These are phyloP conservation scores for Notodonta dromedarius DNA, from an alignment of 2,888 invertebrate species.

Conservation along the genomic window DNA sequence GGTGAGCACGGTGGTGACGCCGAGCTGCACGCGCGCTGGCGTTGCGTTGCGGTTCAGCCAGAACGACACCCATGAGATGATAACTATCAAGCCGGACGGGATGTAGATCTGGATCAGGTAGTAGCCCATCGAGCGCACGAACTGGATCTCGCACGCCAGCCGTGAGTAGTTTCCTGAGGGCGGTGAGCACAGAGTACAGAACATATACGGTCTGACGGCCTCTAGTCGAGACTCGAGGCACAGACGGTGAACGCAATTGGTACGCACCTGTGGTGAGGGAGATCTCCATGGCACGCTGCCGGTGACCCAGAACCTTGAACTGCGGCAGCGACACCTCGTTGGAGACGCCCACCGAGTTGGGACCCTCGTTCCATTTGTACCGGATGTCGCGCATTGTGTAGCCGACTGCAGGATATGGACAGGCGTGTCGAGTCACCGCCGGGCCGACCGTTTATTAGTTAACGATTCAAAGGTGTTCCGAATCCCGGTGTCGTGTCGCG, in stretches of 20 bases:
- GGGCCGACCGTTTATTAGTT: constrained; percentile 46
- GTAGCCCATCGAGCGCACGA: constrained; percentile 98
- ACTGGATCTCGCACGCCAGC: constrained; percentile 96
- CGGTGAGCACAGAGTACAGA: neutral
- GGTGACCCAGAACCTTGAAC: constrained; percentile 97
- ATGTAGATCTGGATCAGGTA: constrained; percentile 98
- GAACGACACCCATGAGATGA: constrained; percentile 97
- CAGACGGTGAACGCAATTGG: constrained; percentile 1
- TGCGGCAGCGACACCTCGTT: constrained; percentile 97
- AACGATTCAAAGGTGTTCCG: constrained; percentile 37
- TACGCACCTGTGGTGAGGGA: constrained; percentile 94
- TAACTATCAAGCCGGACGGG: constrained; percentile 97
- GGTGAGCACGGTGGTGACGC: constrained; percentile 97
- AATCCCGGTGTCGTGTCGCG: constrained; percentile 20
- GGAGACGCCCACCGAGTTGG: constrained; percentile 95
- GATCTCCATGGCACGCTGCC: constrained; percentile 96
- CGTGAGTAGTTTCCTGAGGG: constrained; percentile 95
- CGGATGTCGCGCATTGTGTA: constrained; percentile 98
- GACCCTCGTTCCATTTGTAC: constrained; percentile 97
- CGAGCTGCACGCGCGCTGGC: constrained; percentile 95
- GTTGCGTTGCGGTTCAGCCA: constrained; percentile 97
- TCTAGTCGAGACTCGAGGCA: neutral
- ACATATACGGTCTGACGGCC: neutral
- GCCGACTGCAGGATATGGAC: constrained; percentile 87
- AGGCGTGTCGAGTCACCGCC: constrained; percentile 46